Percentiles rank a stretch among this genome's conserved stretches.
Evolutionary conservation across 2,888 invertebrate genomes (phyloP).

Genomic region (Cephonodes hylas): DNA sequence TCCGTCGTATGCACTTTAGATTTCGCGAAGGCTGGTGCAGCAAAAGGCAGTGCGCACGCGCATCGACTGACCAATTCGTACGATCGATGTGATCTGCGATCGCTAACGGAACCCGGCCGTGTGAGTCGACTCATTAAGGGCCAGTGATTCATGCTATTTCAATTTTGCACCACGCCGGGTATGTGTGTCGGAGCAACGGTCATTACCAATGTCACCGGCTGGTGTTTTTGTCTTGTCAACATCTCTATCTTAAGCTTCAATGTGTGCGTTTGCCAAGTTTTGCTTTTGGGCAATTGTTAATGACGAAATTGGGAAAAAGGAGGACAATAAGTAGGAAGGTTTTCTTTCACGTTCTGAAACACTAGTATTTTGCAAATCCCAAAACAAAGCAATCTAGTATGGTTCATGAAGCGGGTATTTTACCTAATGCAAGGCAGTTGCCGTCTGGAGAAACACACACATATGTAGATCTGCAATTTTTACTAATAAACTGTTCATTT

Average conservation of each 20-base stretch:
- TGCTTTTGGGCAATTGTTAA: too few species aligned
- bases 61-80: slow-evolving; percentile 48
- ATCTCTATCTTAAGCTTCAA: too few species aligned
- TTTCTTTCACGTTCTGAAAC: too few species aligned
- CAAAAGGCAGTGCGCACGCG: slow-evolving; percentile 59
- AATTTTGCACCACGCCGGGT: background rate
- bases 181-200: background rate
- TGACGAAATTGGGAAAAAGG: too few species aligned
- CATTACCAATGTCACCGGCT: background rate
- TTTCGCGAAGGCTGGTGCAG: slow-evolving; percentile 27
- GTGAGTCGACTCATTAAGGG: slow-evolving; percentile 43
- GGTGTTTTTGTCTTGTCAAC: background rate
- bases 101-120: slow-evolving; percentile 56
- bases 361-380: too few species aligned
- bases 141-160: slow-evolving; percentile 24
- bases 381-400: too few species aligned
- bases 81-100: slow-evolving; percentile 52
- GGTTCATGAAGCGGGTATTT: too few species aligned
- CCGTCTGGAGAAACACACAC: too few species aligned
- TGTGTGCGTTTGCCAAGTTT: too few species aligned
- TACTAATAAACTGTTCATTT: background rate
- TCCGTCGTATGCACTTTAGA: slow-evolving; percentile 6
- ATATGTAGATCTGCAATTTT: too few species aligned
- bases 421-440: too few species aligned
- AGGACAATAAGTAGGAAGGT: too few species aligned